These are phyloP conservation scores for Sarcophaga caerulescens DNA, from an alignment of 2,888 invertebrate genomes.

Conservation along the genomic window DNA sequence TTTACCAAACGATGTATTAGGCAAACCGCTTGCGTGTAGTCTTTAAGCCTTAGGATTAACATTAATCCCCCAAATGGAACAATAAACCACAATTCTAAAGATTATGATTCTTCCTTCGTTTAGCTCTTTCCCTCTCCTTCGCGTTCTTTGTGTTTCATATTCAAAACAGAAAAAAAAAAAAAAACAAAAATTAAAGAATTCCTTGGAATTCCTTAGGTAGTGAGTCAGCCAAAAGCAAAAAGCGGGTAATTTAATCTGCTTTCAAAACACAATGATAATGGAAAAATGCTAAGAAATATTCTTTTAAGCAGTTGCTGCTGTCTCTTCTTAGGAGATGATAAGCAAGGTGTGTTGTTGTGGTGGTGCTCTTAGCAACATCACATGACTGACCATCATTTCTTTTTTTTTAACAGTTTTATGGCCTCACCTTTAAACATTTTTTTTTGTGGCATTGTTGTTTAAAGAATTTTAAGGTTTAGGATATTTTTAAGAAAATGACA, in stretches of 20 bases:
- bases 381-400: background rate
- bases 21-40: background rate
- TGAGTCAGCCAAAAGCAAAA: background rate
- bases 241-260: background rate
- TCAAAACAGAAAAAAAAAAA: background rate
- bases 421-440: slow-evolving; percentile 18
- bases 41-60: no score
- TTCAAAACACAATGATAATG: background rate
- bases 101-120: background rate
- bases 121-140: background rate
- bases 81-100: no score
- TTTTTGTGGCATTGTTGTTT: background rate
- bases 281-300: background rate
- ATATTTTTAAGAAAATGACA: background rate
- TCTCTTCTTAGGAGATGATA: no score
- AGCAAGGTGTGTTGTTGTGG: no score
- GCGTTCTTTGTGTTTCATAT: background rate
- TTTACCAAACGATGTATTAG: background rate
- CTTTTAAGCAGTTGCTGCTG: background rate
- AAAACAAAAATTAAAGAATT: background rate
- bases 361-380: background rate
- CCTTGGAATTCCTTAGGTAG: background rate
- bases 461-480: background rate
- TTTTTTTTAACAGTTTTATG: slow-evolving; percentile 22
- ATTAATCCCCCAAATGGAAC: no score